These are phyloP conservation scores for Centruroides sculpturatus DNA, from an alignment of 1,140 invertebrate genomes.

Conservation along the genomic window DNA sequence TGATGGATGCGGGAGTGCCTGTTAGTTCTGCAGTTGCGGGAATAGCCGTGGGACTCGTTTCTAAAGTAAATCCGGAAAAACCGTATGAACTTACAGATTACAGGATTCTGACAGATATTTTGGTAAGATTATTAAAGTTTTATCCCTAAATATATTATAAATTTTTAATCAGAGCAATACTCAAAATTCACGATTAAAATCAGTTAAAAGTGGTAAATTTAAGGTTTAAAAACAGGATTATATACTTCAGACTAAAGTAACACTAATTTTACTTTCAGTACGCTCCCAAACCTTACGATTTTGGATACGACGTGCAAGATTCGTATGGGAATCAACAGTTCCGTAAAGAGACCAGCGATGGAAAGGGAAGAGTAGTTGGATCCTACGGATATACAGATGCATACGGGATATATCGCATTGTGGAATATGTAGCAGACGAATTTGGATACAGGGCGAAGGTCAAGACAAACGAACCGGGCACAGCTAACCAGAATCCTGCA, in stretches of 20 bases:
- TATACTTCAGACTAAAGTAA: too few relatives aligned
- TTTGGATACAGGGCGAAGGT: constrained; percentile 17
- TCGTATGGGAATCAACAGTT: constrained; percentile 15
- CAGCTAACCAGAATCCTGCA: constrained; percentile 14
- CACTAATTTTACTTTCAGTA: too few relatives aligned
- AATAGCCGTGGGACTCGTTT: constrained; percentile 82
- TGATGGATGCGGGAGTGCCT: constrained; percentile 90
- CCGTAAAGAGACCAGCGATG: constrained; percentile 16
- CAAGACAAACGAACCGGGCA: constrained; percentile 19
- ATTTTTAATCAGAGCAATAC: background rate
- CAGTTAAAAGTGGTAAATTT: too few relatives aligned
- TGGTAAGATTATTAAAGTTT: constrained; percentile 40
- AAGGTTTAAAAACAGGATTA: too few relatives aligned
- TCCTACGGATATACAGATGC: constrained; percentile 17
- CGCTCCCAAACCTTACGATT: constrained; percentile 15
- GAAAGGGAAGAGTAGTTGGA: constrained; percentile 16
- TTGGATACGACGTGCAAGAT: constrained; percentile 16
- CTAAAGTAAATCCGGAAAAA: constrained; percentile 35
- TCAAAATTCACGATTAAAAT: too few relatives aligned
- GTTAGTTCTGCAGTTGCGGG: constrained; percentile 71
- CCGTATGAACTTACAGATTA: constrained; percentile 55
- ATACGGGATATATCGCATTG: constrained; percentile 15
- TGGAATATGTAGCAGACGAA: constrained; percentile 18
- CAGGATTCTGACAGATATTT: constrained; percentile 77
- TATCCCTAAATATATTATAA: background rate